Percentiles rank a stretch among this genome's conserved stretches.
Conservation (phyloP, 1,140 invertebrate genomes). For the Bombus waltoni region DNA sequence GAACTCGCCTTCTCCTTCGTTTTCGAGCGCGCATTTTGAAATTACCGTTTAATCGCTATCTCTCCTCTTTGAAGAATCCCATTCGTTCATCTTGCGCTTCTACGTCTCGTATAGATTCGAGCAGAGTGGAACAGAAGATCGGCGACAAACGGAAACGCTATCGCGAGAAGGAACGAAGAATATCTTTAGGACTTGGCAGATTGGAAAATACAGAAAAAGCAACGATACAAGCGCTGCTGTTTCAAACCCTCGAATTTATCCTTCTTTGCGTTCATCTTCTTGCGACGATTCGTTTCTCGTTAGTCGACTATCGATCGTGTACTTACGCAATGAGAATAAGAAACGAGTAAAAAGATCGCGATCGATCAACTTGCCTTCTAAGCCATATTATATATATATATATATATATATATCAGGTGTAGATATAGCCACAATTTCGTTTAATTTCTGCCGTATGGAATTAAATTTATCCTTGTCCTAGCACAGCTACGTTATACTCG, state of each 20-base stretch:
- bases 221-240: neutral
- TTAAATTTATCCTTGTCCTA: no score
- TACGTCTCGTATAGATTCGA: no score
- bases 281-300: neutral
- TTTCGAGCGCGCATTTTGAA: neutral
- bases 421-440: no score
- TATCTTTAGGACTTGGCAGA: neutral
- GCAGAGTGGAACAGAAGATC: no score
- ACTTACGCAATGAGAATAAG: neutral
- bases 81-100: no score
- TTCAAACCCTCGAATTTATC: neutral
- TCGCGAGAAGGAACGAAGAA: neutral
- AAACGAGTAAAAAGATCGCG: neutral
- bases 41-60: neutral
- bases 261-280: neutral
- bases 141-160: no score
- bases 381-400: no score
- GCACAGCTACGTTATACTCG: no score
- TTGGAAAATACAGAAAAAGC: neutral
- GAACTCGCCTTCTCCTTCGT: constrained; percentile 15
- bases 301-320: neutral
- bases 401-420: no score
- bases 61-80: neutral
- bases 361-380: neutral
- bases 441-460: no score